These are phyloP conservation scores for Drosophila melanica DNA, from an alignment of 1,140 invertebrate genomes.

Conservation along the genomic window DNA sequence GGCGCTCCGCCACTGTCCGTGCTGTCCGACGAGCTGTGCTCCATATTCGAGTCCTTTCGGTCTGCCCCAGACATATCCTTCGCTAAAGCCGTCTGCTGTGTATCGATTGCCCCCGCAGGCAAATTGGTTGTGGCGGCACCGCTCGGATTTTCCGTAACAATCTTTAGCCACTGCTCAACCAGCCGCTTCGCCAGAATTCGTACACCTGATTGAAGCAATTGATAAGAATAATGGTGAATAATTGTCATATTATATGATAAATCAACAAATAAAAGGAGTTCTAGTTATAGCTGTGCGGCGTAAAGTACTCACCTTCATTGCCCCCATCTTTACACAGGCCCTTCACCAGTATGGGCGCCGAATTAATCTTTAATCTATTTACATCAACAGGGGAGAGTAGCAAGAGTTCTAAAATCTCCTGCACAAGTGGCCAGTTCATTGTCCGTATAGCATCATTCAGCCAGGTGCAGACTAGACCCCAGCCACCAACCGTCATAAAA, in stretches of 20 bases:
- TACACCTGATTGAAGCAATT: conserved; percentile 86
- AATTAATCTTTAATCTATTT: conserved; percentile 94
- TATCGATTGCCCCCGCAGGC: conserved; percentile 9
- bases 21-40: conserved; percentile 56
- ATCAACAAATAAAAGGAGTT: no score
- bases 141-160: conserved; percentile 86
- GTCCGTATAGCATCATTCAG: conserved; percentile 92
- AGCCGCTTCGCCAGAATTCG: conserved; percentile 90
- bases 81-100: background rate
- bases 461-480: conserved; percentile 95
- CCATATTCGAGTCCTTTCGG: conserved; percentile 38
- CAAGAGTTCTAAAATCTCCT: conserved; percentile 93
- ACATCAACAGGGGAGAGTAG: conserved; percentile 94
- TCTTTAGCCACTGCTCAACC: conserved; percentile 95
- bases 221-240: background rate
- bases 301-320: conserved; percentile 87
- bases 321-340: conserved; percentile 92
- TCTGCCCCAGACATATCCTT: background rate
- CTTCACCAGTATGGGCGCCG: conserved; percentile 95
- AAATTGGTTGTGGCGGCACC: conserved; percentile 7
- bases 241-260: background rate
- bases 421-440: conserved; percentile 93
- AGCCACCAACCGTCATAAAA: conserved; percentile 96
- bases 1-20: conserved; percentile 54
- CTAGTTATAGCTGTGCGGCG: background rate